Conservation (phyloP, 2,113 vertebrate genomes). For the Mungos mungo region DNA sequence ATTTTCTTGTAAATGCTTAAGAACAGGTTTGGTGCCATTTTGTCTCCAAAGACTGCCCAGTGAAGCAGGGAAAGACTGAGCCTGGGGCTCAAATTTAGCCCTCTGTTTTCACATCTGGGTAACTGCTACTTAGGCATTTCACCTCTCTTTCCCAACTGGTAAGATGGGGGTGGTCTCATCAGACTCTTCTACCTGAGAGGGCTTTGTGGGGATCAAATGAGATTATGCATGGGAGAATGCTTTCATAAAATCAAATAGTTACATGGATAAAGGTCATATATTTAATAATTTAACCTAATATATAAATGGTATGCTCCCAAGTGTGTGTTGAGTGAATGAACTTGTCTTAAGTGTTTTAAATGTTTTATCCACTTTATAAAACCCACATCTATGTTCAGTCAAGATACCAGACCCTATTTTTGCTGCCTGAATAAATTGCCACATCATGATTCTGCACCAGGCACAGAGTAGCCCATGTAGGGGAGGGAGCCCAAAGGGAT, state of each 20-base stretch:
- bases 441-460: not conserved
- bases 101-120: not conserved
- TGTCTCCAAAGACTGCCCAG: not conserved
- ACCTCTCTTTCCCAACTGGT: not conserved
- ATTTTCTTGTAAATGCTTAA: not conserved
- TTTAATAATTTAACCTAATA: not conserved
- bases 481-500: not conserved
- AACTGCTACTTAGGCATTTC: not conserved
- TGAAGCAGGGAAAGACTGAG: not conserved
- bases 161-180: not conserved
- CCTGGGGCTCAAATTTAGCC: not conserved
- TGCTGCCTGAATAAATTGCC: not conserved
- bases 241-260: not conserved
- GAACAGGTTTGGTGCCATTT: not conserved
- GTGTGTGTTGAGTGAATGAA: not conserved
- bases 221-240: not conserved
- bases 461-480: not conserved
- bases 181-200: not conserved
- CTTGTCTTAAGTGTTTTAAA: not conserved
- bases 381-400: not conserved
- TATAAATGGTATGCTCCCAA: not conserved
- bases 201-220: not conserved
- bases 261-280: not conserved
- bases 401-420: not conserved
- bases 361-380: not conserved